Base-by-base conservation (phyloP, 2,888 invertebrate species). In the Dendrolimus houi region DNA sequence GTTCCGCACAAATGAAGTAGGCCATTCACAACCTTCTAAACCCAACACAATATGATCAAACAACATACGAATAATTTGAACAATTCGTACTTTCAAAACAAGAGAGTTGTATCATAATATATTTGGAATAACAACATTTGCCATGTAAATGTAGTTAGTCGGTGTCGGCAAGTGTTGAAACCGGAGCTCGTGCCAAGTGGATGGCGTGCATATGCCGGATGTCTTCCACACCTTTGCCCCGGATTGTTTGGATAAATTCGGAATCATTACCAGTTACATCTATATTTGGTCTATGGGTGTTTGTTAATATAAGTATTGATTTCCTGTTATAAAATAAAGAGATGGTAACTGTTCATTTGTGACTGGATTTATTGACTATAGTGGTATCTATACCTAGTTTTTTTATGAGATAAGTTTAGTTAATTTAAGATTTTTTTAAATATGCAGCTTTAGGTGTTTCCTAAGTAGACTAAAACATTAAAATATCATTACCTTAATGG, bases 121-220 rank as follows among this genome's bases (percentile, higher is more conserved):
- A 47, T 9, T 47, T 10, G 6, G 29, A 29, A 29, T 29, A 29
- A 29, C 59, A 67, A 62, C 67, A 67, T 68, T 72, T 65, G 64
- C 66, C 60, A 64, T 64, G 69, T 66, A 69, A 67, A 71, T 68
- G 62, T 64, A 64, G 66, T 64, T 60, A 58, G 60, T 29, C 29
- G 6, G 29, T 67, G 65, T 62, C 62, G 59, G 58, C 60, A 47
- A 47, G 47, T 47, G 47, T 47, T 47, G 47, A 47, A 47, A 47
- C 47, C 47, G 47, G 47, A 58, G 54, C 55, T 57, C 47, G 59
- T 70, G 68, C 70, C 72, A 73, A 69, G 64, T 66, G 63, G 59
- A 56, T 70, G 64, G 68, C 68, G 69, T 64, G 69, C 62, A 61
- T 52, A 40, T 57, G 56, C 56, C 60, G 55, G 57, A 60, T 60